Base-by-base conservation (phyloP, 1,140 invertebrate species). In the Penaeus indicus region DNA sequence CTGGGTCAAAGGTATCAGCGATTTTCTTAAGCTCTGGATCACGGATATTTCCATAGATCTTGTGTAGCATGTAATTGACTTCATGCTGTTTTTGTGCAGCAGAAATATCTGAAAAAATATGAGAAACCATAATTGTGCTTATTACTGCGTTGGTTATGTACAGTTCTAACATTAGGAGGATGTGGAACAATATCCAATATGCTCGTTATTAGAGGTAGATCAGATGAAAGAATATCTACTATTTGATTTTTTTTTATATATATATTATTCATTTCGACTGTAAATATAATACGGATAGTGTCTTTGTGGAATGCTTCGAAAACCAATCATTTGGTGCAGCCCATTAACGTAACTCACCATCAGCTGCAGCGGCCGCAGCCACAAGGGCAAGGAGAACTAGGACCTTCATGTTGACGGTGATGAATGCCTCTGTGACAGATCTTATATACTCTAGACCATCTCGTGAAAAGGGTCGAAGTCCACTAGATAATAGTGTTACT, bases 321-420 rank as follows among this genome's bases (percentile, higher is more conserved):
- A 10, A 42, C 42, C 42, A 10, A 47, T 54, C 19, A 61, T n/a
- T 8, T 32, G 25, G 3, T 11, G n/a, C 38, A 1, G 38, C 38
- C 54, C 2, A 47, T n/a, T 10, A 72, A 72, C 13, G 61, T n/a
- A 22, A 67, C 38, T 61, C 72, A 61, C 7, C 72, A 75, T 75
- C 72, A 86, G 60, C 38, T 42, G 84, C 84, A 4, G 84, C 72
- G 13, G 85, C 85, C 25, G 79, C 77, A 5, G 85, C 85, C 63
- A 87, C 22, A 11, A 87, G 85, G 18, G 78, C 42, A 54, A 27
- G 81, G 62, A 87, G 42, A 63, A 81, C 42, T 19, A 87, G 42
- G 77, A 80, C 32, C 85, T 81, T 87, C 85, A 87, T 87, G 61
- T 11, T 87, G 75, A 25, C 38, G 80, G 27, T 21, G 32, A 42